Evolutionary conservation across 2,888 invertebrate species (phyloP).

Genomic region (Latrodectus hesperus): DNA sequence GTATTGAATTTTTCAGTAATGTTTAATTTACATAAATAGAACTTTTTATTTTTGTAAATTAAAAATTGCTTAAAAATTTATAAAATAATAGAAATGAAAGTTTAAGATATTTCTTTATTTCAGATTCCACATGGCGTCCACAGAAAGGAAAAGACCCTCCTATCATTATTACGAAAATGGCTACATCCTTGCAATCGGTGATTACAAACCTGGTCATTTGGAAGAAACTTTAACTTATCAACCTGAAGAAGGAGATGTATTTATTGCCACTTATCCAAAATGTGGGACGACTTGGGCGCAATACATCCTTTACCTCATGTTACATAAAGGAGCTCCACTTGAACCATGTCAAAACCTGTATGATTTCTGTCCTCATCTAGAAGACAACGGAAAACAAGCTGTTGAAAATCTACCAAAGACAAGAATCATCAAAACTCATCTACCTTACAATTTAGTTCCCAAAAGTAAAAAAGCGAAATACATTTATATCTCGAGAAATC

Average conservation of each 20-base stretch:
- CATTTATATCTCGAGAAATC: slow-evolving; percentile 76
- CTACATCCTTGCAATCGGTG: slow-evolving; percentile 12
- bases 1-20: too few species aligned
- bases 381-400: slow-evolving; percentile 24
- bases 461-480: slow-evolving; percentile 56
- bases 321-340: slow-evolving; percentile 24
- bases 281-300: slow-evolving; percentile 67
- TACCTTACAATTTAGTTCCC: slow-evolving; percentile 71
- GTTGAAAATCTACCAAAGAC: slow-evolving; percentile 22
- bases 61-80: too few species aligned
- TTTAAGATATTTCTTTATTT: neutral
- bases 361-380: slow-evolving; percentile 40
- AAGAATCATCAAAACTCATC: slow-evolving; percentile 72
- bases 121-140: neutral
- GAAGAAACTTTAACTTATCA: slow-evolving; percentile 19
- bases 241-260: slow-evolving; percentile 47
- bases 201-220: slow-evolving; percentile 16
- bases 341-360: slow-evolving; percentile 11
- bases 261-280: slow-evolving; percentile 61
- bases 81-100: too few species aligned
- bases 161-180: slow-evolving; percentile 27
- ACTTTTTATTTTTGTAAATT: too few species aligned
- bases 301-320: slow-evolving; percentile 40
- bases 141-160: neutral
- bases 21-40: too few species aligned